These are phyloP conservation scores for Actinostola sp. DNA, from an alignment of 92 coral and sea anemone species.

Conservation along the genomic window DNA sequence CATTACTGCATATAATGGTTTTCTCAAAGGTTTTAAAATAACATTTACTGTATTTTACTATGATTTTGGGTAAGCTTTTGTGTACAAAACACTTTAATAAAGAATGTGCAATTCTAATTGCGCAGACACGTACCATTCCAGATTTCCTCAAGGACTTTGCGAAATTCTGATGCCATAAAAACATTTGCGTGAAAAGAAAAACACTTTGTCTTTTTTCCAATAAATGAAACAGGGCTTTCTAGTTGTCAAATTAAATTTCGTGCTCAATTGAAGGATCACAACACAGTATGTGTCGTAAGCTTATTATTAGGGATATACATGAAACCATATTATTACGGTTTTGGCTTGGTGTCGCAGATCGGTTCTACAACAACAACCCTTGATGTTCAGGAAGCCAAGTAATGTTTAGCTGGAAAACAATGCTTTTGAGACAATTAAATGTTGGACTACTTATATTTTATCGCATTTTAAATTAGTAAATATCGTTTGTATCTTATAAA, in stretches of 20 bases:
- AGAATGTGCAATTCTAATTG: no score
- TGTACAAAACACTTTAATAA: no score
- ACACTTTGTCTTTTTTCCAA: background rate
- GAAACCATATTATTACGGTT: background rate
- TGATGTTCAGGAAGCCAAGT: background rate
- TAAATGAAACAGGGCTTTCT: background rate
- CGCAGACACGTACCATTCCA: no score
- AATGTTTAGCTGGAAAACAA: background rate
- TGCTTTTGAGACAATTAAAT: constrained; percentile 1
- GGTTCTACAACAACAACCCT: no score
- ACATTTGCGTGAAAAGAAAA: background rate
- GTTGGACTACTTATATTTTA: background rate
- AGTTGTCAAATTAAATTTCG: background rate
- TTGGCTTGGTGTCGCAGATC: background rate
- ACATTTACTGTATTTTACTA: no score
- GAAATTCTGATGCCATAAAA: background rate
- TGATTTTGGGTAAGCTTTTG: no score
- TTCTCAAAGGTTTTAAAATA: no score
- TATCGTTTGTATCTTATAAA: background rate
- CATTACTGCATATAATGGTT: no score
- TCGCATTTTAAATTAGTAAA: constrained; percentile 4
- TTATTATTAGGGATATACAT: background rate
- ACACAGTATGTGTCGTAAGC: background rate
- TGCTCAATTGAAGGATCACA: background rate
- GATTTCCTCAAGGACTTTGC: constrained; percentile 1